A percentile compares a stretch with the other conserved stretches of the same genome.
Conservation (phyloP, 2,797 vertebrate genomes). For the Propithecus perrieri region DNA sequence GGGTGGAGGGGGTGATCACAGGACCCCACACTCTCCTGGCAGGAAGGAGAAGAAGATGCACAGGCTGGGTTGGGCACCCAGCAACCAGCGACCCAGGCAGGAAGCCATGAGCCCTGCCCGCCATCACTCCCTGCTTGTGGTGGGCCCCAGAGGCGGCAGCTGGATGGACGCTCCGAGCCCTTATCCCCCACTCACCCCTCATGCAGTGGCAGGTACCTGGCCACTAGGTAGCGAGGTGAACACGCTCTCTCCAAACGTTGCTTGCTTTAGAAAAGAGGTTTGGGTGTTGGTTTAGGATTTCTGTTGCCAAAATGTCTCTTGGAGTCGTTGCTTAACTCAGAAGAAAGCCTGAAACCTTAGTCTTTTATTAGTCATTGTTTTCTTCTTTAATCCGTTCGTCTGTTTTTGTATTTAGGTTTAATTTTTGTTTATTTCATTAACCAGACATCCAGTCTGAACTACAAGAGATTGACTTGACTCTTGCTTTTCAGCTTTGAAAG, state of each 20-base stretch:
- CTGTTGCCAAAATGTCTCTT: background rate
- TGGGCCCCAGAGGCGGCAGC: background rate
- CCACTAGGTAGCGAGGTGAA: fast-evolving
- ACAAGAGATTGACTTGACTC: slow-evolving; percentile 68
- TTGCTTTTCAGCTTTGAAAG: slow-evolving; percentile 81
- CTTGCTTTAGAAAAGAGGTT: background rate
- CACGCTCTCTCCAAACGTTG: background rate
- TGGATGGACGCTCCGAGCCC: background rate
- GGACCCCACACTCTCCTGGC: background rate
- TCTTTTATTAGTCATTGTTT: background rate
- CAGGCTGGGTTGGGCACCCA: background rate
- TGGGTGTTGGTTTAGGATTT: background rate
- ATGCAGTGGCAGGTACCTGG: background rate
- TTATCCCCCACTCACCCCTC: fast-evolving
- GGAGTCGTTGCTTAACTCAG: background rate
- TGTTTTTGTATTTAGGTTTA: slow-evolving; percentile 55
- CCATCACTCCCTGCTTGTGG: background rate
- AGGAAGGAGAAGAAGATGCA: background rate
- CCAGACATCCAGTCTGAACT: background rate
- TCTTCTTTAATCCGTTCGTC: slow-evolving; percentile 55
- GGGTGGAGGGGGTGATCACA: background rate
- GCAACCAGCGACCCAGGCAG: no score
- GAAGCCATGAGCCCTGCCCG: no score
- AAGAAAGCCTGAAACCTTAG: background rate
- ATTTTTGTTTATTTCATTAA: slow-evolving; percentile 51